phyloP scores from a whole-genome alignment of 2,797 vertebrate genomes.

The Urosaurus nigricauda region DNA sequence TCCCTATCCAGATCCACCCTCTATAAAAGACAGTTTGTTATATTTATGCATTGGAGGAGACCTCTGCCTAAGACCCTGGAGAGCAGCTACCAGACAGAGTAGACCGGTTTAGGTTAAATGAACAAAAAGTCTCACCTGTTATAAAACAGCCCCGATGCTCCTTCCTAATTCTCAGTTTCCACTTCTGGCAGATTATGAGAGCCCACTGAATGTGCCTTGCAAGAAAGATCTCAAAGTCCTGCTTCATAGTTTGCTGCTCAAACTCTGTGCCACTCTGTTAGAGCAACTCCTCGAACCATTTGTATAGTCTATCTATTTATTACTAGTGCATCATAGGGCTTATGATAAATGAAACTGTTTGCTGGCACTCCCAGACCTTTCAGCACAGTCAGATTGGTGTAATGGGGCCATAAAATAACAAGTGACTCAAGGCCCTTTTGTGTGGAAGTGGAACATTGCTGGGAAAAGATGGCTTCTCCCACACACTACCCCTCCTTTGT shows the following conservation, averaged over 20 bases:
- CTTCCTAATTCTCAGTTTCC: background rate
- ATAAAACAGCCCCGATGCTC: background rate
- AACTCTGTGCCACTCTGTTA: background rate
- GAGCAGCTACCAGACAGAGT: background rate
- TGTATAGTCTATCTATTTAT: background rate
- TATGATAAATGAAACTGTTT: slow-evolving; percentile 16
- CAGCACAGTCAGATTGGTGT: background rate
- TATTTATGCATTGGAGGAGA: background rate
- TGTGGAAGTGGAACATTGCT: background rate
- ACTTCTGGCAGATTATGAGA: background rate
- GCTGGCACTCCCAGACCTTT: slow-evolving; percentile 19
- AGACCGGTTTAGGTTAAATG: background rate
- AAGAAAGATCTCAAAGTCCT: background rate
- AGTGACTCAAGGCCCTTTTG: background rate
- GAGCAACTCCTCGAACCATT: background rate
- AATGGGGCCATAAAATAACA: slow-evolving; percentile 6
- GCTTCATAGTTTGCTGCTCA: background rate
- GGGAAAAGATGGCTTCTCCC: slow-evolving; percentile 36
- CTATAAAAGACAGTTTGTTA: background rate
- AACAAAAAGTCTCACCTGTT: background rate
- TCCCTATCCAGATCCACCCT: too few species aligned
- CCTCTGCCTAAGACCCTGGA: background rate
- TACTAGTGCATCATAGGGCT: background rate
- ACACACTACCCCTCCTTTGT: slow-evolving; percentile 4
- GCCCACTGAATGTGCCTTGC: background rate